These are phyloP conservation scores for Hippocampus comes DNA, from an alignment of 2,113 vertebrate genomes.

Conservation along the genomic window DNA sequence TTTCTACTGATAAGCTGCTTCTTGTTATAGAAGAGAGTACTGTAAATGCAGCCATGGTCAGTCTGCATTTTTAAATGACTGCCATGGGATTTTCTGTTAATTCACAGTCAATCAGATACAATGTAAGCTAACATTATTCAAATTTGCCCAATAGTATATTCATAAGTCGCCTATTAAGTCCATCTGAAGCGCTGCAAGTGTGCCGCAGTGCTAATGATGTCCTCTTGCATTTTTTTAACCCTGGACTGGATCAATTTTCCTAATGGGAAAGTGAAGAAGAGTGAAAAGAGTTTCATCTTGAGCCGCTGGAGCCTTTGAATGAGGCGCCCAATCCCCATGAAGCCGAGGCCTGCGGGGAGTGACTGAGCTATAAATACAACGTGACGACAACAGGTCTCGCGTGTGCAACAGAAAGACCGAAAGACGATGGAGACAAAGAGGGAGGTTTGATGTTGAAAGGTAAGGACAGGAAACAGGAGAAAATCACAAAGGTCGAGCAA, in stretches of 20 bases:
- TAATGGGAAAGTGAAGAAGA: slow-evolving; percentile 33
- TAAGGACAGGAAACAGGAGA: slow-evolving; percentile 16
- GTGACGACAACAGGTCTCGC: slow-evolving; percentile 37
- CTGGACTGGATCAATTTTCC: slow-evolving; percentile 44
- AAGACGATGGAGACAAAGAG: slow-evolving; percentile 6
- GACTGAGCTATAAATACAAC: slow-evolving; percentile 54
- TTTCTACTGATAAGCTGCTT: not conserved
- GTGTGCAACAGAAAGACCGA: slow-evolving; percentile 17
- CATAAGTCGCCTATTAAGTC: too few relatives aligned
- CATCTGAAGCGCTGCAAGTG: not conserved
- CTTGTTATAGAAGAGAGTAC: not conserved
- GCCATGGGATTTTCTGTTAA: not conserved
- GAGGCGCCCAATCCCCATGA: slow-evolving; percentile 34
- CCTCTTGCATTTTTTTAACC: slow-evolving; percentile 11
- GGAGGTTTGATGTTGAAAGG: slow-evolving; percentile 8
- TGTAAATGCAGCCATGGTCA: not conserved
- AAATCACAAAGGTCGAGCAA: slow-evolving; percentile 8
- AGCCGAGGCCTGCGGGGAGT: slow-evolving; percentile 39
- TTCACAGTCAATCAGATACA: too few relatives aligned
- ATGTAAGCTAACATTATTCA: too few relatives aligned
- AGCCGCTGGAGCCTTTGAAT: slow-evolving; percentile 24
- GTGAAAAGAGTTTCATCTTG: slow-evolving; percentile 29
- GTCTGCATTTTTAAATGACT: not conserved
- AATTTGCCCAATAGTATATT: too few relatives aligned
- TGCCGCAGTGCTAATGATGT: not conserved